Conservation (phyloP, 2,888 invertebrate genomes). For the Aspidiotus destructor region DNA sequence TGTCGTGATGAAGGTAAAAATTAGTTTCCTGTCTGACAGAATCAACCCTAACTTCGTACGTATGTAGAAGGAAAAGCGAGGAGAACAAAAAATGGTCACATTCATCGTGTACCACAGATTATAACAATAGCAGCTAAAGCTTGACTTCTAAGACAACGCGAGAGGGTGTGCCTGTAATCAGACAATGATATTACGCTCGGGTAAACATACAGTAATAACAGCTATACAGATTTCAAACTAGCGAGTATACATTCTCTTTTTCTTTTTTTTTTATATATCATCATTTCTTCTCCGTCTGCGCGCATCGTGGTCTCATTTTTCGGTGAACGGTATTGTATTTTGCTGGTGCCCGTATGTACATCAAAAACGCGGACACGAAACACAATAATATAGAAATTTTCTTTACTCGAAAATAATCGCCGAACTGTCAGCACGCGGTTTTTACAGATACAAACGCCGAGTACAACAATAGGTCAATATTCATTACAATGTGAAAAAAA, state of each 20-base stretch:
- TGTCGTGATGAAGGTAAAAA: slow-evolving; percentile 21
- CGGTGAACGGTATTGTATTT: no score
- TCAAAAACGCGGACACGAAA: no score
- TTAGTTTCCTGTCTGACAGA: slow-evolving; percentile 11
- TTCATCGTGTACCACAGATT: slow-evolving; percentile 18
- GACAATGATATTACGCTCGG: slow-evolving; percentile 31
- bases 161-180: slow-evolving; percentile 30
- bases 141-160: slow-evolving; percentile 21
- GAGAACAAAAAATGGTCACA: slow-evolving; percentile 26
- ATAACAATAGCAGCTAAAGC: slow-evolving; percentile 20
- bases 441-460: no score
- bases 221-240: slow-evolving; percentile 3
- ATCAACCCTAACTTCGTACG: slow-evolving; percentile 22
- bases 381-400: no score
- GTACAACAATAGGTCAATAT: no score
- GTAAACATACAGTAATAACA: slow-evolving; percentile 30
- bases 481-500: no score
- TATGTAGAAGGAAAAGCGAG: background rate
- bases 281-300: background rate
- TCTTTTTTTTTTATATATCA: background rate
- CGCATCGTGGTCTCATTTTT: background rate
- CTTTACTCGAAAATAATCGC: no score
- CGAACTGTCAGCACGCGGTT: no score
- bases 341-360: no score
- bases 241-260: background rate